phyloP scores from a whole-genome alignment of 92 coral and sea anemone genomes.

The Phenganax stokvisi region DNA sequence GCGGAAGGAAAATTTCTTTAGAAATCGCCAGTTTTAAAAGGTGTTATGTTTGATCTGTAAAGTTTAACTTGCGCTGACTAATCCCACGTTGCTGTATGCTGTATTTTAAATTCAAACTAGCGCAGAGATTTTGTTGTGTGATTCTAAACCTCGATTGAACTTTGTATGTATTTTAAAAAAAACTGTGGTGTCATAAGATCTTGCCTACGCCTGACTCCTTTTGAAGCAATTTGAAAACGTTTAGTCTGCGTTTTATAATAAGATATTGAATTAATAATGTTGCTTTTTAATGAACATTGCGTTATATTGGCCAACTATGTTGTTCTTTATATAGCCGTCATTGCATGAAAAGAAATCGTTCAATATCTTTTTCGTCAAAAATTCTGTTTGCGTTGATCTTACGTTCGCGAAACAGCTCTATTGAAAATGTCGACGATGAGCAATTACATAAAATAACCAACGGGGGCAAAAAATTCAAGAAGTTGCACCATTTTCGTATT shows the following conservation, averaged over 20 bases:
- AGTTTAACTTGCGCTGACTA: too few relatives aligned
- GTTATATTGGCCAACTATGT: neutral
- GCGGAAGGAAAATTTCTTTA: too few relatives aligned
- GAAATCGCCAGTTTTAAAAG: too few relatives aligned
- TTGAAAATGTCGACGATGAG: neutral
- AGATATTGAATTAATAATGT: neutral
- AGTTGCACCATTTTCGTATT: neutral
- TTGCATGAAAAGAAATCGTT: neutral
- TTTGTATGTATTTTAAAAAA: neutral
- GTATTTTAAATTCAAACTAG: conserved; percentile 5
- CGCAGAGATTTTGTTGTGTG: neutral
- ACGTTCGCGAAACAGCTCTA: neutral
- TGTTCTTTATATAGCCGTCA: neutral
- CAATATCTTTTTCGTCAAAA: neutral
- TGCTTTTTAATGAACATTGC: neutral
- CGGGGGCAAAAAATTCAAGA: conserved; percentile 18
- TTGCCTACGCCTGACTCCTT: conserved; percentile 1
- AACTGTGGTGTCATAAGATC: neutral
- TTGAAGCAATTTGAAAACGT: neutral
- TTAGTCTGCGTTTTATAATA: neutral
- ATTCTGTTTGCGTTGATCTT: neutral
- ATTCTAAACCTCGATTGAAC: neutral
- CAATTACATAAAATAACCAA: neutral
- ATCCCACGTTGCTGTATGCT: too few relatives aligned
- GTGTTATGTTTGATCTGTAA: too few relatives aligned